A percentile compares a stretch with the other conserved stretches of the same genome.
Evolutionary conservation across 2,888 invertebrate genomes (phyloP).

Genomic region (Norana najaformis): DNA sequence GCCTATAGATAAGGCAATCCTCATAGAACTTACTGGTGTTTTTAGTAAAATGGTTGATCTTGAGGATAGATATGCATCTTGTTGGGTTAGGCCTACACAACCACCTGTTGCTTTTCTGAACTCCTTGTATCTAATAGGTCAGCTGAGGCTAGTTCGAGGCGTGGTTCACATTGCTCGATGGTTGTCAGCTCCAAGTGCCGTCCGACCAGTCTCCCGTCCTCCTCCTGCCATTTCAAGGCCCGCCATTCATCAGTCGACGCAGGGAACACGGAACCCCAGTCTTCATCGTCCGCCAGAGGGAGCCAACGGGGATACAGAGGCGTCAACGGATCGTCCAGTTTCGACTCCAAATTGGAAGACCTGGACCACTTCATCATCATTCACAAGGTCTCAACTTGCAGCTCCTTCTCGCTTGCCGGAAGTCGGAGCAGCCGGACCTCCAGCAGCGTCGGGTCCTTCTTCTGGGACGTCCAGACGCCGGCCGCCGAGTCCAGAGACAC

Average conservation of each 20-base stretch:
- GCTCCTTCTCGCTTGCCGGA: constrained; percentile 2
- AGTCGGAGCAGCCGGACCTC: constrained; percentile 17
- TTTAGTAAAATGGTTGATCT: too few relatives aligned
- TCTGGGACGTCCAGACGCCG: background rate
- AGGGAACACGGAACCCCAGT: background rate
- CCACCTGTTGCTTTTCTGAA: background rate
- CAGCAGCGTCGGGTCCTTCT: constrained; percentile 10
- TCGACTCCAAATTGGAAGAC: background rate
- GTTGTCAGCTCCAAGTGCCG: constrained; percentile 15
- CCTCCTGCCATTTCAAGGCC: background rate
- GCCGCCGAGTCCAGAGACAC: background rate
- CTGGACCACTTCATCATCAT: background rate
- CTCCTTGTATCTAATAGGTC: background rate
- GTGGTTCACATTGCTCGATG: constrained; percentile 8
- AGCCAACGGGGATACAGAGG: background rate
- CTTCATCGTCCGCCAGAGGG: background rate
- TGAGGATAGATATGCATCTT: too few relatives aligned
- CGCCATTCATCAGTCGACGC: background rate
- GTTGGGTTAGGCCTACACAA: too few relatives aligned
- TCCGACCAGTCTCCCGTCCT: background rate
- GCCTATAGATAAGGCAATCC: too few relatives aligned
- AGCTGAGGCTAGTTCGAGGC: background rate
- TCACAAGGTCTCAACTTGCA: constrained; percentile 18
- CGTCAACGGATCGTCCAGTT: background rate
- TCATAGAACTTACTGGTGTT: too few relatives aligned